These are phyloP conservation scores for Drosophila quinaria DNA, from an alignment of 2,888 invertebrate species.

Conservation along the genomic window DNA sequence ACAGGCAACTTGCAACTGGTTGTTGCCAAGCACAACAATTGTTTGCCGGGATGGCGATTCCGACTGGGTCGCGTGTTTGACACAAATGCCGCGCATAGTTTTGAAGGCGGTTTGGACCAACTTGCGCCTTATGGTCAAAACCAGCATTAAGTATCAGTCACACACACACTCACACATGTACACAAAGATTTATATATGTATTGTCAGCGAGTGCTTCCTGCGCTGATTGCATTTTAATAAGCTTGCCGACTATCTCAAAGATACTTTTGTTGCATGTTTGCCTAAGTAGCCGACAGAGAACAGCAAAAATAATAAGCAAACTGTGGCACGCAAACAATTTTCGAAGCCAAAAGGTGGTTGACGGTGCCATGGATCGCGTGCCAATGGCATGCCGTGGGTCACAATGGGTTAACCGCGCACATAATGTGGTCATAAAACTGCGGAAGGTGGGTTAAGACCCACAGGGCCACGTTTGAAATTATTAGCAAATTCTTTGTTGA, in stretches of 20 bases:
- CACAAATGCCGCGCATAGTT: constrained; percentile 79
- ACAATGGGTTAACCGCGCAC: constrained; percentile 63
- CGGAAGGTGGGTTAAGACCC: not conserved
- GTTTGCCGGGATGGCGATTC: constrained; percentile 55
- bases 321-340: constrained; percentile 60
- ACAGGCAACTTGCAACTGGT: constrained; percentile 32
- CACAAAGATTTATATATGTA: constrained; percentile 10
- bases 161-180: constrained; percentile 2
- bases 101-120: constrained; percentile 77
- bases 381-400: constrained; percentile 61
- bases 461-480: constrained; percentile 17
- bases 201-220: constrained; percentile 62
- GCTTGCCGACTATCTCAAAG: constrained; percentile 53
- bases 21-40: constrained; percentile 51
- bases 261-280: constrained; percentile 67
- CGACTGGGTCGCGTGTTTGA: constrained; percentile 81
- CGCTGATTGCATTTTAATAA: constrained; percentile 79
- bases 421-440: constrained; percentile 30
- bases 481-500: constrained; percentile 11
- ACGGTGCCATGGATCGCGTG: constrained; percentile 57
- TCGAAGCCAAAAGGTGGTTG: constrained; percentile 23
- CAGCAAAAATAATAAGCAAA: constrained; percentile 50
- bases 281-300: constrained; percentile 62
- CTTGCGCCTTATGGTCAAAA: constrained; percentile 74
- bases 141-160: constrained; percentile 49